Evolutionary conservation across 2,888 invertebrate species (phyloP), one percentile per base, ranked within the genome.

Genomic region (Philereme vetulata): DNA sequence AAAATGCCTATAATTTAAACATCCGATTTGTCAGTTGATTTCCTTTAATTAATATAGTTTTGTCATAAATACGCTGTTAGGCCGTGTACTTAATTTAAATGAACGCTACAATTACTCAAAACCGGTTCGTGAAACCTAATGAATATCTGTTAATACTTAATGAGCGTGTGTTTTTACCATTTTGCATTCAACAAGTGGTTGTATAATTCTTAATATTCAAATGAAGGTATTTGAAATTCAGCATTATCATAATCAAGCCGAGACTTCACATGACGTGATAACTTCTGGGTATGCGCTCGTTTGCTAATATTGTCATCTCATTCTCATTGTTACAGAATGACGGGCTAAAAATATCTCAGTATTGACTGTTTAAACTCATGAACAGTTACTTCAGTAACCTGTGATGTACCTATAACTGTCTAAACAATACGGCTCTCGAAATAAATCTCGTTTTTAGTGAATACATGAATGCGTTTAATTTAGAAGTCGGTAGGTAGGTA

Each of bases 121-220:
- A 68, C 65, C 54, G 54, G 65, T 61, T 68, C 44, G 60, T 60
- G 62, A 66, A 65, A 62, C 60, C 62, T 58, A 66, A 66, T 66
- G 60, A 61, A 62, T 59, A 59, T 65, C 48, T 50, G 49, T 62
- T 62, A 51, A 51, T 60, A 51, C 38, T 38, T 57, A 65, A 63
- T 55, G 52, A 50, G 59, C 53, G 40, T 57, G 50, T 36, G 62
- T 57, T 60, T 65, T 65, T 62, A 56, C 54, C 51, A 49, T 58
- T 21, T 62, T 42, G 43, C 55, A 44, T 43, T 55, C 58, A 64
- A 66, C 64, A 66, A 66, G 66, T 66, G 64, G 62, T 54, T 61
- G 59, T 58, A 51, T 58, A 64, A 57, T 58, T 48, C 54, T 32
- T 48, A 56, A 50, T 60, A 67, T 67, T 60, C 50, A 62, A 62